Evolutionary conservation across 2,113 vertebrate genomes (phyloP).

Genomic region (Chauna torquata): DNA sequence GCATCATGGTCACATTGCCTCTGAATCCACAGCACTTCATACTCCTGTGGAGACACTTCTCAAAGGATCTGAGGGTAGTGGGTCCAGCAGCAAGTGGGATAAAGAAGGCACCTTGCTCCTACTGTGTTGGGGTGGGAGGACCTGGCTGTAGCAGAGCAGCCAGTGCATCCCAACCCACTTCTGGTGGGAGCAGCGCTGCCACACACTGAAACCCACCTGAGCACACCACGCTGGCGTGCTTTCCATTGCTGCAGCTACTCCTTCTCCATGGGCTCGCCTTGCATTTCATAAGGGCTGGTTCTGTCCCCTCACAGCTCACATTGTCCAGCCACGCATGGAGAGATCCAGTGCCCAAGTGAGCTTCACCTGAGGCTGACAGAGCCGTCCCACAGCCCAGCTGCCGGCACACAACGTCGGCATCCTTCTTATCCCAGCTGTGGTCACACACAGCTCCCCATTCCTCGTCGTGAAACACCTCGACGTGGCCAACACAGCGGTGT

Average conservation of each 20-base stretch:
- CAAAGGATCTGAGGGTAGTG: too few relatives aligned
- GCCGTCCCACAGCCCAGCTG: constrained; percentile 64
- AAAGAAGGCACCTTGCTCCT: not conserved
- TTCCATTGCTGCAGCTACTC: constrained; percentile 70
- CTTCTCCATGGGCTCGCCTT: constrained; percentile 7
- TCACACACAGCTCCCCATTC: constrained; percentile 69
- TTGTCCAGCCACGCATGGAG: constrained; percentile 68
- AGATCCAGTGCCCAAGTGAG: constrained; percentile 18
- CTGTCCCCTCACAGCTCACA: constrained; percentile 56
- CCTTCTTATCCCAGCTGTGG: constrained; percentile 52
- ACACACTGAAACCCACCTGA: not conserved
- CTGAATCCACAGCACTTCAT: not conserved
- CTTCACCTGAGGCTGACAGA: accelerated
- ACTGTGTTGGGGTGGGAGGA: too few relatives aligned
- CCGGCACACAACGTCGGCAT: constrained; percentile 56
- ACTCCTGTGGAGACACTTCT: not conserved
- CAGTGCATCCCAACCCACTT: not conserved
- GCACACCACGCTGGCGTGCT: constrained; percentile 61
- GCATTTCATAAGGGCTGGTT: constrained; percentile 48
- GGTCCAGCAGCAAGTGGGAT: not conserved
- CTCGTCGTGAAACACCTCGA: constrained; percentile 65
- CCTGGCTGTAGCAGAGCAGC: not conserved
- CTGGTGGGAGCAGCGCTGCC: not conserved
- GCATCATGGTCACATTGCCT: accelerated
- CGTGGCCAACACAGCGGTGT: constrained; percentile 54